Percentiles rank a stretch among this genome's conserved stretches.
Evolutionary conservation across 1,140 invertebrate genomes (phyloP).

Genomic region (Caenorhabditis remanei): DNA sequence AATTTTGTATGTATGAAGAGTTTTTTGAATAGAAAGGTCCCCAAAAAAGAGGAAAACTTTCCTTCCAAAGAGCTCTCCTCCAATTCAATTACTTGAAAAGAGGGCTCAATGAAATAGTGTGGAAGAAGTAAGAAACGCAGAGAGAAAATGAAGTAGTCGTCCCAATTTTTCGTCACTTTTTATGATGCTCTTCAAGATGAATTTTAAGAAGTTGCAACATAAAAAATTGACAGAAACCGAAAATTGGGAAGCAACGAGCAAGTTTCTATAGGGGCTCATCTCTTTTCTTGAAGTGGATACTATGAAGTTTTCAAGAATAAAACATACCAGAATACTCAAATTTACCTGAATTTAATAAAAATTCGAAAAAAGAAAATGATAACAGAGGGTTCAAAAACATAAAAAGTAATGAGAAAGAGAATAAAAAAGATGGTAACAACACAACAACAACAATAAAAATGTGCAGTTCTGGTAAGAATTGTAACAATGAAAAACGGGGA

Average conservation of each 20-base stretch:
- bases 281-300: not conserved
- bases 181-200: constrained; percentile 44
- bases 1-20: constrained; percentile 54
- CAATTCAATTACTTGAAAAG: constrained; percentile 54
- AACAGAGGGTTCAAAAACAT: not conserved
- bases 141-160: constrained; percentile 26
- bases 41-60: not conserved
- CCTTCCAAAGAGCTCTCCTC: constrained; percentile 2
- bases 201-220: constrained; percentile 19
- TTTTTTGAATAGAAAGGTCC: constrained; percentile 21
- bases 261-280: not conserved
- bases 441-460: constrained; percentile 31
- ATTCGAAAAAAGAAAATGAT: not conserved
- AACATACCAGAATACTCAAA: not conserved
- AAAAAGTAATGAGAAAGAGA: not conserved
- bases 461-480: not conserved
- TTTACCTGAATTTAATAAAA: constrained; percentile 7
- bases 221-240: not conserved
- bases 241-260: not conserved
- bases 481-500: not conserved
- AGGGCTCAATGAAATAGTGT: not conserved
- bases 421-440: not conserved
- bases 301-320: not conserved
- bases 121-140: not conserved
- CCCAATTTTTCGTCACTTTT: constrained; percentile 26